These are phyloP conservation scores for Meiosimyza platycephala DNA, from an alignment of 2,888 invertebrate genomes.

Conservation along the genomic window DNA sequence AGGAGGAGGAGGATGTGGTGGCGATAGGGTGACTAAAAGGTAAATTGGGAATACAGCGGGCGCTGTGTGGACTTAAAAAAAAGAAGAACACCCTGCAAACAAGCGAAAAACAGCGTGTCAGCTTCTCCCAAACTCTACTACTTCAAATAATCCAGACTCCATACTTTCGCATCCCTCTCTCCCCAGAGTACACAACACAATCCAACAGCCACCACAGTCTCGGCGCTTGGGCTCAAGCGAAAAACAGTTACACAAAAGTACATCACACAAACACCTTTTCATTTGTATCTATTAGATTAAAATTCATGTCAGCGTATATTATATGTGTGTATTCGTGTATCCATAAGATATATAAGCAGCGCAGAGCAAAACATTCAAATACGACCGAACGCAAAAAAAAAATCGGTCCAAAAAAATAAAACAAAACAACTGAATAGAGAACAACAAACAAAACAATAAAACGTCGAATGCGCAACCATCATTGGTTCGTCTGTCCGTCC, in stretches of 20 bases:
- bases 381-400: no score
- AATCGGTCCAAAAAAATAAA: no score
- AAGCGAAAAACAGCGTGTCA: slow-evolving; percentile 5
- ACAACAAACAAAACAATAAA: slow-evolving; percentile 23
- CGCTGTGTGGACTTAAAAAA: slow-evolving; percentile 19
- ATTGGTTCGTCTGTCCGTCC: slow-evolving; percentile 47
- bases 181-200: slow-evolving; percentile 41
- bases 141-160: slow-evolving; percentile 21
- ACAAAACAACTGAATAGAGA: not conserved
- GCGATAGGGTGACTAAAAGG: no score
- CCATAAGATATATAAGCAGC: not conserved
- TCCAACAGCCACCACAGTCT: slow-evolving; percentile 10
- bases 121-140: slow-evolving; percentile 18
- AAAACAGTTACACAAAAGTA: slow-evolving; percentile 52
- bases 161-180: not conserved
- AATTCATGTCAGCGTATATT: slow-evolving; percentile 57
- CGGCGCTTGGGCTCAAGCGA: slow-evolving; percentile 42
- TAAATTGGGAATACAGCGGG: slow-evolving; percentile 1
- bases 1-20: no score
- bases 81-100: slow-evolving; percentile 29
- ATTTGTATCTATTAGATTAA: slow-evolving; percentile 67
- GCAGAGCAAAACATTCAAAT: no score
- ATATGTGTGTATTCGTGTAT: slow-evolving; percentile 6
- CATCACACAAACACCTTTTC: slow-evolving; percentile 60
- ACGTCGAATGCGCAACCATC: slow-evolving; percentile 54